A percentile compares a stretch with the other conserved stretches of the same genome.
phyloP scores from a whole-genome alignment of 2,888 invertebrate species.

The Rambutsinella grinnellia region DNA sequence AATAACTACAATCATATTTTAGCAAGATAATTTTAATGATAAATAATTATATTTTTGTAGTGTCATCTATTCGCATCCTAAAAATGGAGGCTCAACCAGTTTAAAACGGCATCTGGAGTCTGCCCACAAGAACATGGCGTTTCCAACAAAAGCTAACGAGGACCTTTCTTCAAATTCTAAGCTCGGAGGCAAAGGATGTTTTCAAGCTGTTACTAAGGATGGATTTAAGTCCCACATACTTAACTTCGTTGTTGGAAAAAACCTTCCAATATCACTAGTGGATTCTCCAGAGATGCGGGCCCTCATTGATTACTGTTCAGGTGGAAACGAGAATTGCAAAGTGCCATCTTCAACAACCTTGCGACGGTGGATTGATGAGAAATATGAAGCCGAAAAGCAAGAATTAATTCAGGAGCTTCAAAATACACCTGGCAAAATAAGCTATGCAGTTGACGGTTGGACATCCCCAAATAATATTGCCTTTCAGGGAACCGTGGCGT shows the following conservation, averaged over 20 bases:
- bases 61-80: no score
- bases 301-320: not conserved
- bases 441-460: slow-evolving; percentile 18
- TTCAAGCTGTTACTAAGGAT: no score
- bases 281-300: not conserved
- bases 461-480: slow-evolving; percentile 2
- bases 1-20: no score
- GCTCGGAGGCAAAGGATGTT: no score
- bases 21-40: no score
- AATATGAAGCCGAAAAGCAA: not conserved
- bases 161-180: no score
- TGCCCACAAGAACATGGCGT: no score
- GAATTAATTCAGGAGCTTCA: not conserved
- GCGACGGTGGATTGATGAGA: not conserved
- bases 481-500: slow-evolving; percentile 9
- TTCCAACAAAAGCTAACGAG: no score
- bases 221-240: not conserved
- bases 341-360: not conserved
- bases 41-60: no score
- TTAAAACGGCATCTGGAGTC: no score
- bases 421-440: not conserved
- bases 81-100: no score
- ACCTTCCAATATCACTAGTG: not conserved
- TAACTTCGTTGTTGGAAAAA: not conserved
- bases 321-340: not conserved